Conservation (phyloP, 2,113 vertebrate species). For the Lagopus leucura region DNA sequence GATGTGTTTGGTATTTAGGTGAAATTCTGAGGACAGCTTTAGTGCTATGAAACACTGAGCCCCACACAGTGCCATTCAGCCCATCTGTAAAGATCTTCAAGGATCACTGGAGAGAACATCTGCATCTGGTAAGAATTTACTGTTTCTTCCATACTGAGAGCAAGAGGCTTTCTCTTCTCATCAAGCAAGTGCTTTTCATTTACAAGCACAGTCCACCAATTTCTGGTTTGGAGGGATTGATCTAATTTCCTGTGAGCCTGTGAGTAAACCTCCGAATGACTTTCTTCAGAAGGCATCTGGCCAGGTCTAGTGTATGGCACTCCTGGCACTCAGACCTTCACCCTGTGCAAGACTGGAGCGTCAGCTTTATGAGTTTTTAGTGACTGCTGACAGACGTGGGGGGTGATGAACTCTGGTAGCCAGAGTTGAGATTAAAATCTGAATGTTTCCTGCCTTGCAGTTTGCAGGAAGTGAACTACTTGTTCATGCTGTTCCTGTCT, state of each 20-base stretch:
- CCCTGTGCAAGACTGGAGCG: rapidly evolving
- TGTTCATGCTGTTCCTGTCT: neutral
- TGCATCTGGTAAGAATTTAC: neutral
- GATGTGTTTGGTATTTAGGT: neutral
- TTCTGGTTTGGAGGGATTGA: conserved; percentile 6
- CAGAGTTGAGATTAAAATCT: neutral
- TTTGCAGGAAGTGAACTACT: neutral
- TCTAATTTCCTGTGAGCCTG: conserved; percentile 2
- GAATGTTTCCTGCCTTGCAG: neutral
- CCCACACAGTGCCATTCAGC: neutral
- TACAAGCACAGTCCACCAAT: neutral
- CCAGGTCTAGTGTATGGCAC: neutral
- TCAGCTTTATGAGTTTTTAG: neutral
- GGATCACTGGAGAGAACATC: neutral
- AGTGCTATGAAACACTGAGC: neutral
- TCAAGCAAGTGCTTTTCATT: neutral
- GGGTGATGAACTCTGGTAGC: neutral
- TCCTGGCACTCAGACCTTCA: neutral
- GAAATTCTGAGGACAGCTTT: neutral
- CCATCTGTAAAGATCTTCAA: neutral
- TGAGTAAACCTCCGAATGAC: conserved; percentile 5
- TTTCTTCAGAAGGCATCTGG: neutral
- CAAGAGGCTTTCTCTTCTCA: neutral
- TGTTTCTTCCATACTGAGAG: neutral
- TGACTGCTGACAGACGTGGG: neutral